Evolutionary conservation across 2,797 vertebrate genomes (phyloP), one percentile per base, ranked within the genome.

Genomic region (Bradypodion pumilum): DNA sequence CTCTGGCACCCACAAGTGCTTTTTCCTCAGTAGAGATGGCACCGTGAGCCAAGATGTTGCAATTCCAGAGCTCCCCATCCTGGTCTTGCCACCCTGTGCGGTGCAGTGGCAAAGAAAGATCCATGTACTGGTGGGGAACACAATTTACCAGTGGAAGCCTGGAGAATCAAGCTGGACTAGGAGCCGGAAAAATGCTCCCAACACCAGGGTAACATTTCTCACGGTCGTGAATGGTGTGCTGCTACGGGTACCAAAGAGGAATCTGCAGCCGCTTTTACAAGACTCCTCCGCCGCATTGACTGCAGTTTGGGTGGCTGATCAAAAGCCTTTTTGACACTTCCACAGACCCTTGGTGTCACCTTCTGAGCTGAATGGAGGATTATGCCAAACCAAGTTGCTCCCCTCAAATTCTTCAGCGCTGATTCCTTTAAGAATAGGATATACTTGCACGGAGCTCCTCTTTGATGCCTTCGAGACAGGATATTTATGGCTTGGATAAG

Each of bases 71-170:
- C 90, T 97, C 56, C 97, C 96, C 0, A 94, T 97, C 95, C 96
- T 0, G 96, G 96, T 0, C 65, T 81, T 85, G 42, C 84, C 84
- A 27, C 97, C 96, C 1, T 97, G 97, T 0, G 97, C 97, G 10
- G 97, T 97, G 25, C 91, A 96, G 81, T 97, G 97, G 97, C 97
- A 96, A 85, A 94, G 96, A 66, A 93, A 96, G 92, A 97, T 97
- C 87, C 97, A 97, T 7, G 96, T 97, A 9, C 80, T 97, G 78
- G 97, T 85, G 35, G 81, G 85, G 44, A 96, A 97, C 91, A 97
- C 96, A 0, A 96, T 97, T 78, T 97, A 97, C 94, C 97, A 96
- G 70, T 97, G 97, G 97, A 97, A 96, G 86, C 97, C 97, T 0
- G 97, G 97, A 80, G 97, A 97, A 95, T 89, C 95, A 66, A 97